These are phyloP conservation scores for Mactromeris polynyma DNA, from an alignment of 2,888 invertebrate species.

Conservation along the genomic window DNA sequence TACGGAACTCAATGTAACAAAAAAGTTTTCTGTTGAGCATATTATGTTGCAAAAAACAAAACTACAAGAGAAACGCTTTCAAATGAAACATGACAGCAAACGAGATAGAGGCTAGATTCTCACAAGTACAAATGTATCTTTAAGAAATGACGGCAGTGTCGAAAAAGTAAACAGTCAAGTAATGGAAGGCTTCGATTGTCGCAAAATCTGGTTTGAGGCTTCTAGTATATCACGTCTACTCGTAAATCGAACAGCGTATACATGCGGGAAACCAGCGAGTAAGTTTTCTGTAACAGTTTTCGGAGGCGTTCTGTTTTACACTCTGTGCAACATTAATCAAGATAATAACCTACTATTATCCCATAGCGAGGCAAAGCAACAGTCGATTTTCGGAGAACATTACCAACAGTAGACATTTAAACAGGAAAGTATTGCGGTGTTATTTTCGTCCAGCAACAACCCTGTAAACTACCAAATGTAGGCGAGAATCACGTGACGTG, in stretches of 20 bases:
- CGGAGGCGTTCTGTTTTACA: conserved; percentile 21
- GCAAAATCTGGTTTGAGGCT: neutral
- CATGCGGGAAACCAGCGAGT: neutral
- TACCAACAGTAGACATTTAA: conserved; percentile 4
- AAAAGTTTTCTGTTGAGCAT: neutral
- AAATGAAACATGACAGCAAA: conserved; percentile 5
- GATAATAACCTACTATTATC: conserved; percentile 22
- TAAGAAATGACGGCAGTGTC: neutral
- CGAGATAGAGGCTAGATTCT: neutral
- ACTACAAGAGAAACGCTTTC: neutral
- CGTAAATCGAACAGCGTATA: conserved; percentile 6
- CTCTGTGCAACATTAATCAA: conserved; percentile 6
- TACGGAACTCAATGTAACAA: neutral
- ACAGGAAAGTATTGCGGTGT: neutral
- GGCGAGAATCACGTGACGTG: conserved; percentile 5
- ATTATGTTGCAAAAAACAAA: neutral
- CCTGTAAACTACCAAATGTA: conserved; percentile 7
- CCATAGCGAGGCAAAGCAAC: conserved; percentile 14
- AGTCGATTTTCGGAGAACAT: conserved; percentile 26
- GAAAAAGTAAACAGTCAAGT: neutral
- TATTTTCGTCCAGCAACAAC: conserved; percentile 2
- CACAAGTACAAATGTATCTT: neutral
- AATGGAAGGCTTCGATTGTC: neutral
- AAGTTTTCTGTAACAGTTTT: neutral
- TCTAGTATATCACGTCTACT: neutral